These are phyloP conservation scores for Sander vitreus DNA, from an alignment of 2,113 vertebrate genomes.

Conservation along the genomic window DNA sequence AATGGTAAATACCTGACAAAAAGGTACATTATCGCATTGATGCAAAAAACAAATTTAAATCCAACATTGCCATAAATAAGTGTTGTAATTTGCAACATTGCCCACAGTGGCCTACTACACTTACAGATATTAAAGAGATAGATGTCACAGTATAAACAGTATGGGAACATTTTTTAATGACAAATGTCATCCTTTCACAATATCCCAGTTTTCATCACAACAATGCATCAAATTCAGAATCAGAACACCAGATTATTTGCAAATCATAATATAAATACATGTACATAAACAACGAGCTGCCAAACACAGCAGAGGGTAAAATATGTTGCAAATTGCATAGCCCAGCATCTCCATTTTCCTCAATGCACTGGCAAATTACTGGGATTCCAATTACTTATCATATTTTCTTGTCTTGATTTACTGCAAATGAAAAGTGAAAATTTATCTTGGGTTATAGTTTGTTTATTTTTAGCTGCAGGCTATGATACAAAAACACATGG, in stretches of 20 bases:
- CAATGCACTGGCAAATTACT: constrained; percentile 28
- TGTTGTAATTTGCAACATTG: not conserved
- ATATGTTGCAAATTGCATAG: not conserved
- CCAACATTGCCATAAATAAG: not conserved
- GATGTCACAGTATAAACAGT: not conserved
- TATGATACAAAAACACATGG: constrained; percentile 50
- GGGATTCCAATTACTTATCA: constrained; percentile 44
- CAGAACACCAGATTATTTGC: not conserved
- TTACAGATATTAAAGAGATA: not conserved
- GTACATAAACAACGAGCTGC: not conserved
- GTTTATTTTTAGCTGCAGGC: constrained; percentile 34
- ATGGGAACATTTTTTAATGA: not conserved
- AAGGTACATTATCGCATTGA: not conserved
- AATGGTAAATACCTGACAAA: not conserved
- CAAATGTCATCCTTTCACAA: not conserved
- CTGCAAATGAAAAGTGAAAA: constrained; percentile 58
- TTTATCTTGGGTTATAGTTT: constrained; percentile 19
- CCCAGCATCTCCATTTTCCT: constrained; percentile 4
- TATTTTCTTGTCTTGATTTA: constrained; percentile 36
- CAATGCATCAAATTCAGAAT: not conserved
- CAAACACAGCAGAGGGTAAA: constrained; percentile 27
- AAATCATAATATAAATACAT: not conserved
- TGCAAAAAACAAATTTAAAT: not conserved
- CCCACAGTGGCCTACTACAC: not conserved
- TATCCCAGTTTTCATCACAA: not conserved